Evolutionary conservation across 1,140 invertebrate species (phyloP).

Genomic region (Neuroterus valhalla): DNA sequence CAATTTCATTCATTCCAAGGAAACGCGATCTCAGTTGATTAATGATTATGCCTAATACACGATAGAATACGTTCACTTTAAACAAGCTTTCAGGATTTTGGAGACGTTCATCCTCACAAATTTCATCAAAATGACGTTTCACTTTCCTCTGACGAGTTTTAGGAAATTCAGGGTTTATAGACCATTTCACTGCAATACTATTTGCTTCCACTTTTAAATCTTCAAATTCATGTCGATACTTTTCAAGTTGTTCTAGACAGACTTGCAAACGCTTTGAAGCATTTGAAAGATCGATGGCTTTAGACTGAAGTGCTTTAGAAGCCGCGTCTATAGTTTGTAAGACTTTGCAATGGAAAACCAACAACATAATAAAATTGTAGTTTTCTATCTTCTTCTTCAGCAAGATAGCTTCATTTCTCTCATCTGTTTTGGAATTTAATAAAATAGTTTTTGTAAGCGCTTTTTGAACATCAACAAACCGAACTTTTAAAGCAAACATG

Average conservation of each 20-base stretch:
- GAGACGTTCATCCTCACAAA: conserved; percentile 31
- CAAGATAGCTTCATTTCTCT: conserved; percentile 29
- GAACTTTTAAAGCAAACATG: conserved; percentile 16
- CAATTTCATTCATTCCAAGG: conserved; percentile 29
- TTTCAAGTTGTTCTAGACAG: conserved; percentile 26
- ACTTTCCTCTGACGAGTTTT: conserved; percentile 33
- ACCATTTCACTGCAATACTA: conserved; percentile 32
- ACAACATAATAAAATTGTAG: conserved; percentile 39
- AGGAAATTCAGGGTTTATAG: conserved; percentile 33
- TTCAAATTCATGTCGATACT: conserved; percentile 35
- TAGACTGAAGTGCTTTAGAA: conserved; percentile 23
- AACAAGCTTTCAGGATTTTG: conserved; percentile 32
- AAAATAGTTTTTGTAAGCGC: conserved; percentile 20
- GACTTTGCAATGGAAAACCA: conserved; percentile 14
- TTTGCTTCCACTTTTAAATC: conserved; percentile 32
- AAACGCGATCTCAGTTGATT: conserved; percentile 10
- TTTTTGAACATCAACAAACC: conserved; percentile 27
- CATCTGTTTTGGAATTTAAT: conserved; percentile 7
- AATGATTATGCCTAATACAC: conserved; percentile 34
- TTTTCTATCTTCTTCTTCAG: conserved; percentile 35
- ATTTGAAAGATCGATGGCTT: conserved; percentile 29
- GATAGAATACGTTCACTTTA: conserved; percentile 19
- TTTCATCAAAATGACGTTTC: conserved; percentile 37
- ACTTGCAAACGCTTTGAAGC: conserved; percentile 30
- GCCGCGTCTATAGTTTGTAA: conserved; percentile 31